Conservation (phyloP, 2,888 invertebrate genomes). For the Trichopria drosophilae region DNA sequence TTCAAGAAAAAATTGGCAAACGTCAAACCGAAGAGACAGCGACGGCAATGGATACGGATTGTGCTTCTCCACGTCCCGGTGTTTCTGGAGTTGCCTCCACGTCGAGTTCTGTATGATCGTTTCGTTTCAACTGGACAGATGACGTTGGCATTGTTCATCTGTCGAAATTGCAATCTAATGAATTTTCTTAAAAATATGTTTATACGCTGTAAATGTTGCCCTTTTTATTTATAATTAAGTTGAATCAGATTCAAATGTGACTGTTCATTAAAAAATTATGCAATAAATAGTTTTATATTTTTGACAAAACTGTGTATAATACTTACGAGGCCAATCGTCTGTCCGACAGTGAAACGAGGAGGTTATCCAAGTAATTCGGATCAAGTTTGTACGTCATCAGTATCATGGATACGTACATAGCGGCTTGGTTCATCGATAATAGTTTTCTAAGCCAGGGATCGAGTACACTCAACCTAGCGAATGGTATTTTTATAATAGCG, state of each 20-base stretch:
- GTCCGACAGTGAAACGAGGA: conserved; percentile 40
- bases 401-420: conserved; percentile 51
- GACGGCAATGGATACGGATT: conserved; percentile 64
- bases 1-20: conserved; percentile 76
- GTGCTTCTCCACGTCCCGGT: conserved; percentile 84
- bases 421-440: conserved; percentile 45
- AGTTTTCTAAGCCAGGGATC: conserved; percentile 45
- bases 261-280: too few relatives aligned
- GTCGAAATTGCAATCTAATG: too few relatives aligned
- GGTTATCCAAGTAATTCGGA: conserved; percentile 48
- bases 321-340: too few relatives aligned
- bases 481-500: conserved; percentile 19
- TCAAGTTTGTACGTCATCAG: conserved; percentile 52
- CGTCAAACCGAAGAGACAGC: conserved; percentile 67
- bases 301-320: too few relatives aligned
- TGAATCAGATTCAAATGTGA: too few relatives aligned
- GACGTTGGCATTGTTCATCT: too few relatives aligned
- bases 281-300: too few relatives aligned
- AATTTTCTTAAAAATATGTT: too few relatives aligned
- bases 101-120: conserved; percentile 24
- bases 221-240: too few relatives aligned
- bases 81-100: too few relatives aligned
- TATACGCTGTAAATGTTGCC: too few relatives aligned
- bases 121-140: not conserved
- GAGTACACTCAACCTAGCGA: conserved; percentile 50